These are phyloP conservation scores for Cryptophagus acutangulus DNA, from an alignment of 2,888 invertebrate genomes.

Conservation along the genomic window DNA sequence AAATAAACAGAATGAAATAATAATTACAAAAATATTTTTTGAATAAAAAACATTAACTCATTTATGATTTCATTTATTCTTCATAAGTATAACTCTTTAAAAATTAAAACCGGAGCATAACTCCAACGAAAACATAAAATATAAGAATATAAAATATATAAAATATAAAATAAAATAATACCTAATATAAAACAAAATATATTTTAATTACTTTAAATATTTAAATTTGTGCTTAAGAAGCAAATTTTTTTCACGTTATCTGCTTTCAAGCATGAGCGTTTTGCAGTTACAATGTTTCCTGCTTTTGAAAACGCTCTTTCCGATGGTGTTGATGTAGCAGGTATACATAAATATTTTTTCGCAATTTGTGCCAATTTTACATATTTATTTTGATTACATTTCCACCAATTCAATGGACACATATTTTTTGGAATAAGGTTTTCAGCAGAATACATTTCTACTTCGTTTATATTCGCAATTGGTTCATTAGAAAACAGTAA, in stretches of 20 bases:
- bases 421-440: conserved; percentile 5
- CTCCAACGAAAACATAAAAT: neutral
- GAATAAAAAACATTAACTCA: too few species aligned
- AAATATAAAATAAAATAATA: neutral
- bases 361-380: conserved; percentile 8
- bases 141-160: conserved; percentile 8
- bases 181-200: neutral
- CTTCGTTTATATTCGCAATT: conserved; percentile 1
- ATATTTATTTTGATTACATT: conserved; percentile 5
- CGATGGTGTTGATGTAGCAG: conserved; percentile 11
- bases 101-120: neutral
- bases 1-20: too few species aligned
- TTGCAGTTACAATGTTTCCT: conserved; percentile 11
- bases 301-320: conserved; percentile 12
- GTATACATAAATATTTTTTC: conserved; percentile 13
- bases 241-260: conserved; percentile 9
- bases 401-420: conserved; percentile 11
- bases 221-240: conserved; percentile 8
- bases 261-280: conserved; percentile 8
- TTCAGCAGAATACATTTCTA: conserved; percentile 5
- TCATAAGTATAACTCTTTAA: too few species aligned
- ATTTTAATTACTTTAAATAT: neutral
- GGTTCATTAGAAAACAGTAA: conserved; percentile 2
- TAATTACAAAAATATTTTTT: too few species aligned
- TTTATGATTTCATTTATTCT: too few species aligned